Percentiles rank a stretch among this genome's conserved stretches.
Evolutionary conservation across 2,888 invertebrate genomes (phyloP).

Genomic region (Ashinkailepas kermadecensis): DNA sequence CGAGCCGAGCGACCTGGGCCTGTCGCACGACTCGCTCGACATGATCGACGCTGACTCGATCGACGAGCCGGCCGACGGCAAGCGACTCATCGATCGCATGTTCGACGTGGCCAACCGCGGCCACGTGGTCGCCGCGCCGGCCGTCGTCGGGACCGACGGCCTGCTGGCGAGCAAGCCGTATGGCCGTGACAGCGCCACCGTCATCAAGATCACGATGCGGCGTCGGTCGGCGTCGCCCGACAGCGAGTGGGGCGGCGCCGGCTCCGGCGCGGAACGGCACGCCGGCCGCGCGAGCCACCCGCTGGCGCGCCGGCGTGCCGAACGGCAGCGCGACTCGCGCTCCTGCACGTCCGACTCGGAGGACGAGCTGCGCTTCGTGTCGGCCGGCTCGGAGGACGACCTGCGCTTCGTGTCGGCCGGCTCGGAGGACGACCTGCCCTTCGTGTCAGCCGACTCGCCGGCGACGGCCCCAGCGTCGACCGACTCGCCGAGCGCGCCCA

Average conservation of each 20-base stretch:
- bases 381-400: background rate
- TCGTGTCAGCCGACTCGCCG: background rate
- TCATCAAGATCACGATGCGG: background rate
- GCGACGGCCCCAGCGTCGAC: background rate
- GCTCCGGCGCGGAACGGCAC: background rate
- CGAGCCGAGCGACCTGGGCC: background rate
- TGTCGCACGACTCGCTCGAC: background rate
- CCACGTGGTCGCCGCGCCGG: background rate
- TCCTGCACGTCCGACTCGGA: background rate
- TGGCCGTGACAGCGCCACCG: background rate
- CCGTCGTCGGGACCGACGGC: background rate
- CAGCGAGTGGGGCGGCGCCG: slow-evolving; percentile 7
- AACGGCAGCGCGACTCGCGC: background rate
- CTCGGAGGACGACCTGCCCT: background rate
- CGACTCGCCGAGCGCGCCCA: background rate
- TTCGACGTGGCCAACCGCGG: background rate
- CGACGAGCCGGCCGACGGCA: background rate
- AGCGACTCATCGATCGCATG: background rate
- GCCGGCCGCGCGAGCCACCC: background rate
- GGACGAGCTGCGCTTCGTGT: background rate
- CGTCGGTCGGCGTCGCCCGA: background rate
- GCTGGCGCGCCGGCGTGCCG: background rate
- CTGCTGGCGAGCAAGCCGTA: no score
- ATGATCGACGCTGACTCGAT: slow-evolving; percentile 13
- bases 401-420: background rate